A percentile compares a stretch with the other conserved stretches of the same genome.
phyloP scores from a whole-genome alignment of 2,113 vertebrate species.

The Neodontobutis hainanensis region DNA sequence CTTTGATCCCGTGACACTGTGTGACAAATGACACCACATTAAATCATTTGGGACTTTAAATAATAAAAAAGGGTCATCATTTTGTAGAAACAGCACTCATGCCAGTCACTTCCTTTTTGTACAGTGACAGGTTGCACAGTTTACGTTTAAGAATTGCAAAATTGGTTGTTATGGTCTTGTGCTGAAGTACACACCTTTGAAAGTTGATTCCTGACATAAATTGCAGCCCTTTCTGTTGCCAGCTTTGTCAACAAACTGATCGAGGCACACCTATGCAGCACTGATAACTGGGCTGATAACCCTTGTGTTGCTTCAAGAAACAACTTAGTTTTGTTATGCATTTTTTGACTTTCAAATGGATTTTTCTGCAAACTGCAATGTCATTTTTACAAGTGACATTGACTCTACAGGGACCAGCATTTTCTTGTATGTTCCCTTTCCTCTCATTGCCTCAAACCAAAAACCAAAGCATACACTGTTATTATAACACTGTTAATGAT shows the following conservation, averaged over 20 bases:
- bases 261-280: background rate
- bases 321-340: background rate
- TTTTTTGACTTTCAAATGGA: background rate
- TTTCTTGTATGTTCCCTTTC: no score
- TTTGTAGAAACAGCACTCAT: no score
- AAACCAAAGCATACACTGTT: no score
- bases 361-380: no score
- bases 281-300: background rate
- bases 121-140: background rate
- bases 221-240: background rate
- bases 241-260: constrained; percentile 1
- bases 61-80: no score
- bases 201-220: background rate
- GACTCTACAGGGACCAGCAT: no score
- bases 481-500: no score
- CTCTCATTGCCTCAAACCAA: no score
- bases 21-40: no score
- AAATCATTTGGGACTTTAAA: no score
- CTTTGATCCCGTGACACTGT: no score
- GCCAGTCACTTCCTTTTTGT: background rate
- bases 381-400: no score
- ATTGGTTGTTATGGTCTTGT: background rate
- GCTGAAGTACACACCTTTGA: background rate
- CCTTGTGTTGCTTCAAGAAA: background rate
- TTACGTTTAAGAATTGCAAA: background rate